Evolutionary conservation across 2,797 vertebrate genomes (phyloP).

Genomic region (Rhyacichthys aspro): DNA sequence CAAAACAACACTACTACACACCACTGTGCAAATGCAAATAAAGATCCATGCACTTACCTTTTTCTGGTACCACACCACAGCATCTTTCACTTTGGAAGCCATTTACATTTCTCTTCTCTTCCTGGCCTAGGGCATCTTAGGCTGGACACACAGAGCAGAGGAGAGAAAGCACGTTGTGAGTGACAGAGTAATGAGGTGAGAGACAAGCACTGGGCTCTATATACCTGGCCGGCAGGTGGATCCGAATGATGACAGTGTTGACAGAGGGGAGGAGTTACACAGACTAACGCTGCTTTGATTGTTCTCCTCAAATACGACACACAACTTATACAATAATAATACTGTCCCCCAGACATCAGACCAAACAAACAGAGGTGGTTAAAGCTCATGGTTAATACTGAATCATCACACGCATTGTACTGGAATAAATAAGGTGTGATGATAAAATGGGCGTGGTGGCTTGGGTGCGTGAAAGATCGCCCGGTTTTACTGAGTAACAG

Average conservation of each 20-base stretch:
- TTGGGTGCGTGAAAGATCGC: background rate
- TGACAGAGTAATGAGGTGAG: background rate
- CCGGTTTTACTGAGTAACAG: too few species aligned
- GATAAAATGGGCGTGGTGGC: background rate
- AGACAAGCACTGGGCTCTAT: constrained; percentile 23
- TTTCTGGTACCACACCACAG: constrained; percentile 99
- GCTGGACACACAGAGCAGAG: constrained; percentile 74
- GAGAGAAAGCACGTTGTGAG: constrained; percentile 19
- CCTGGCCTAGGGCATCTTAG: constrained; percentile 88
- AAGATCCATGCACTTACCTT: constrained; percentile 85
- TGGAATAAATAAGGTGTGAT: background rate
- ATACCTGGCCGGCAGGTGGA: constrained; percentile 63
- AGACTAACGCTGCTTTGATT: background rate
- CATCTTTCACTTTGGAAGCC: constrained; percentile 99
- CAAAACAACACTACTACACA: too few species aligned
- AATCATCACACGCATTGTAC: constrained; percentile 14
- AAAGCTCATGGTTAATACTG: background rate
- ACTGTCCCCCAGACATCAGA: background rate
- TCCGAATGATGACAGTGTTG: constrained; percentile 14
- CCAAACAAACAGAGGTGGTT: background rate
- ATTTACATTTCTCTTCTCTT: constrained; percentile 91
- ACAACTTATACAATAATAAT: background rate
- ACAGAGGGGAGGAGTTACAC: constrained; percentile 4
- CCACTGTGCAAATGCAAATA: constrained; percentile 3
- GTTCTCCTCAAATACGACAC: background rate